phyloP scores from a whole-genome alignment of 64 coral and sea anemone species.

The Porites australiensis region DNA sequence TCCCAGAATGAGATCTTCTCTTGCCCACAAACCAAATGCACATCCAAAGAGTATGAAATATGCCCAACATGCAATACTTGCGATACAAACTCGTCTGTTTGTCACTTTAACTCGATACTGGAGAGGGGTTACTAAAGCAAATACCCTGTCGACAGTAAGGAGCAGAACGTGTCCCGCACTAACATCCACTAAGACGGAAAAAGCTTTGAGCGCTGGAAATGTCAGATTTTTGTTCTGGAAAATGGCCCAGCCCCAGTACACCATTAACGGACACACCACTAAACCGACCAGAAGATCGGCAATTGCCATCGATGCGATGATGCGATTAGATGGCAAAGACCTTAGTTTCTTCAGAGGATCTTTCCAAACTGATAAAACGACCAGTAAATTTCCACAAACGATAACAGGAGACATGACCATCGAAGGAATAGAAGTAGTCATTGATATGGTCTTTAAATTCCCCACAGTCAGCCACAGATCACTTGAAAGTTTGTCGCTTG shows the following conservation, averaged over 20 bases:
- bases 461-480: not conserved
- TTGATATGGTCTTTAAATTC: not conserved
- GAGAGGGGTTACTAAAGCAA: constrained; percentile 31
- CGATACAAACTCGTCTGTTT: not conserved
- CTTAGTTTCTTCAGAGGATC: constrained; percentile 62
- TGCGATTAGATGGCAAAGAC: constrained; percentile 37
- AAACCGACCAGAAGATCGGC: constrained; percentile 57
- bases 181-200: not conserved
- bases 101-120: constrained; percentile 34
- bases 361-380: constrained; percentile 61
- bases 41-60: constrained; percentile 9
- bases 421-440: not conserved
- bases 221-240: not conserved
- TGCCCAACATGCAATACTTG: not conserved
- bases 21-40: not conserved
- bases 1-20: constrained; percentile 6
- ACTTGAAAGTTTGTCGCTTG: not conserved
- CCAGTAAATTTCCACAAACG: constrained; percentile 26
- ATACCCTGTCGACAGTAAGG: constrained; percentile 41
- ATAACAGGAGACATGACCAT: constrained; percentile 11
- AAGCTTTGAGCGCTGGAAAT: not conserved
- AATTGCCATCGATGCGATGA: constrained; percentile 41
- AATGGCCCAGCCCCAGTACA: not conserved
- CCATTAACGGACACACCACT: not conserved
- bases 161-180: constrained; percentile 32